Conservation (phyloP, 2,797 vertebrate species). For the Parotocinclus haroldoi region DNA sequence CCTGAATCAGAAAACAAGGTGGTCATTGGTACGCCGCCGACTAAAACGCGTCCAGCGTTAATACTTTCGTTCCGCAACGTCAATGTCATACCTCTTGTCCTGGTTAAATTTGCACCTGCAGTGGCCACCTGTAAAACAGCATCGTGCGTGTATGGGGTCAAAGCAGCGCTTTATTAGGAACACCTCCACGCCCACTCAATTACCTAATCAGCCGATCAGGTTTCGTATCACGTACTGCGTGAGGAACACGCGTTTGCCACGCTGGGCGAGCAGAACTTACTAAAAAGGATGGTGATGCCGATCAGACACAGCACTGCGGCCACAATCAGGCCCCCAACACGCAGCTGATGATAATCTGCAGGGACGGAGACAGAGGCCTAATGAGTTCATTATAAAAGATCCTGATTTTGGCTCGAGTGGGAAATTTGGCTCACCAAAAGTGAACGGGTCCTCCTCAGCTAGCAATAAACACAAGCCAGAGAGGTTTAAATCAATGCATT, state of each 20-base stretch:
- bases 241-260: too few relatives aligned
- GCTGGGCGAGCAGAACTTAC: constrained; percentile 72
- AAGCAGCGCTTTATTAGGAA: too few relatives aligned
- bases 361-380: too few relatives aligned
- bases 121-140: constrained; percentile 72
- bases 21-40: not conserved
- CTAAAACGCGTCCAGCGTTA: not conserved
- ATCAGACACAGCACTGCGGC: constrained; percentile 79
- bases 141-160: too few relatives aligned
- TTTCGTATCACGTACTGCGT: too few relatives aligned
- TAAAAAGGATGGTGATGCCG: constrained; percentile 78
- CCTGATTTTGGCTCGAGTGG: too few relatives aligned
- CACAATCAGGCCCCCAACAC: constrained; percentile 76
- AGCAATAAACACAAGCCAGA: constrained; percentile 38
- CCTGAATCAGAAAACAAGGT: constrained; percentile 43
- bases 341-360: constrained; percentile 74
- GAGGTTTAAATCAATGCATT: too few relatives aligned
- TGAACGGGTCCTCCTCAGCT: constrained; percentile 70
- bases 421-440: constrained; percentile 64
- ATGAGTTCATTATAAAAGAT: too few relatives aligned
- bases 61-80: too few relatives aligned
- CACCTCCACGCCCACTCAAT: too few relatives aligned
- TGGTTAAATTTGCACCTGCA: constrained; percentile 82
- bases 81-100: constrained; percentile 66
- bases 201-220: too few relatives aligned